Evolutionary conservation across 2,888 invertebrate species (phyloP), one percentile per base, ranked within the genome.

Genomic region (Actias luna): DNA sequence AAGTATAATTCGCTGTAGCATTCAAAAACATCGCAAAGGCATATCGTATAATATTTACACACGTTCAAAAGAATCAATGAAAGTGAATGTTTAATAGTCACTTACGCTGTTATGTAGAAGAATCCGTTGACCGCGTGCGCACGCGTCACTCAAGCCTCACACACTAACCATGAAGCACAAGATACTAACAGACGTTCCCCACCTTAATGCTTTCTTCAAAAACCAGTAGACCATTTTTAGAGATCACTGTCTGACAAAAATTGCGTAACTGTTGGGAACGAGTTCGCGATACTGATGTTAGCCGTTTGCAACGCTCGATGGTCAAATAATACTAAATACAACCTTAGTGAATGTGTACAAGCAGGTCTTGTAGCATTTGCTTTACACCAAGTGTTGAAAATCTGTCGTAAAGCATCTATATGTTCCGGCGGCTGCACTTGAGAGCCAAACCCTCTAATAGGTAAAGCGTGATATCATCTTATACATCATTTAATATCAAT

Each of bases 51-150:
- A 12, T 7, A 29, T 55, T 5, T 29, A 55, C 55, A 39, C 55
- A 39, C 55, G 61, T 29, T 55, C 18, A 61, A 55, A 52, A 33
- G 35, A 8, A 16, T 57, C 16, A 52, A 16, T 42, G 36, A 62
- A 57, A 57, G 61, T 55, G 39, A 61, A 18, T 50, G 36, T 62
- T 62, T 39, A 27, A 62, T 29, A 39, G 29, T 29, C 73, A 79
- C 79, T 80, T 79, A 80, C 80, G 74, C 63, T 74, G 69, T 65
- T 68, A 70, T 70, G 65, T 72, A 64, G 70, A 72, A 69, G 70
- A 70, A 65, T 29, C 55, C 29, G 55, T 71, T 16, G 67, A 66
- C 74, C 74, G 74, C 79, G 77, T 64, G 74, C 80, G 76, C 77
- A 74, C 78, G 71, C 73, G 65, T 70, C 69, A 69, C 72, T 65